Evolutionary conservation across 2,113 vertebrate genomes (phyloP).

Genomic region (Ctenomys sociabilis): DNA sequence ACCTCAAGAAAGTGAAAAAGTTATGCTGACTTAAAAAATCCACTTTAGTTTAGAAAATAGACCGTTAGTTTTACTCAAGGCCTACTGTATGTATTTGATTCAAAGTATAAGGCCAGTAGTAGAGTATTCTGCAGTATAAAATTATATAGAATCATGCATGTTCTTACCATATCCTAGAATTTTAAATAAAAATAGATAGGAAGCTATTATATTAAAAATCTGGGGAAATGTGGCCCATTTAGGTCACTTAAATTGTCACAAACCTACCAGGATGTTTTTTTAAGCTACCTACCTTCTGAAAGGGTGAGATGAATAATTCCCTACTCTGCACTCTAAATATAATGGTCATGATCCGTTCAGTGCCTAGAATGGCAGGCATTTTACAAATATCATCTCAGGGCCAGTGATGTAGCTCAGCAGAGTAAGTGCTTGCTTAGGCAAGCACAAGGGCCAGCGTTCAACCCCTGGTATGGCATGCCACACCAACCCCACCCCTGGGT

Average conservation of each 20-base stretch:
- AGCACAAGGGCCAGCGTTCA: too few species aligned
- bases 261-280: neutral
- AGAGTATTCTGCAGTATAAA: neutral
- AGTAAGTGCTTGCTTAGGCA: too few species aligned
- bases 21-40: neutral
- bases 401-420: too few species aligned
- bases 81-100: neutral
- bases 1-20: neutral
- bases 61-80: neutral
- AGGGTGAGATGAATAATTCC: neutral
- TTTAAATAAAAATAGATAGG: conserved; percentile 41
- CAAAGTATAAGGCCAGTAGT: neutral
- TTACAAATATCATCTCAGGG: conserved; percentile 36
- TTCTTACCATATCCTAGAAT: neutral
- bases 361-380: neutral
- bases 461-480: too few species aligned
- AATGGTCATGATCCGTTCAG: neutral
- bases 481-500: too few species aligned
- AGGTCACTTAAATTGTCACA: conserved; percentile 24
- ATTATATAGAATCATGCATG: neutral
- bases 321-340: neutral
- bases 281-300: neutral
- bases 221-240: neutral
- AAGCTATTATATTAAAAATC: conserved; percentile 17
- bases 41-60: neutral